phyloP scores from a whole-genome alignment of 2,113 vertebrate species.

The Tonatia bakeri region DNA sequence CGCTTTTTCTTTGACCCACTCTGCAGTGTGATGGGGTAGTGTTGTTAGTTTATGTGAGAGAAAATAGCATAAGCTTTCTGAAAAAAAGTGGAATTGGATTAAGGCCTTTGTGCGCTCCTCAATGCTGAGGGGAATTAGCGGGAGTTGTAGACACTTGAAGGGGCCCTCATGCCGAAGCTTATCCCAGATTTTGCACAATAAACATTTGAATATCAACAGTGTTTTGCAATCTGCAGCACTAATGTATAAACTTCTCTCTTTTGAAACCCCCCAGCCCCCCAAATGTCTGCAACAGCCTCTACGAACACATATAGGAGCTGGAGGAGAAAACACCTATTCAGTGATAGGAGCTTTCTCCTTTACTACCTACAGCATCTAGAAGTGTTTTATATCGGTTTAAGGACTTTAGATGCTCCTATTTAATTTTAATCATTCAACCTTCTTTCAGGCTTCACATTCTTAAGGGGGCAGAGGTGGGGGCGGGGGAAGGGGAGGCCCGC shows the following conservation, averaged over 20 bases:
- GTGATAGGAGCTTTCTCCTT: slow-evolving; percentile 67
- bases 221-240: slow-evolving; percentile 99
- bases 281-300: slow-evolving; percentile 86
- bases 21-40: slow-evolving; percentile 95
- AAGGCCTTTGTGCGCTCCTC: slow-evolving; percentile 96
- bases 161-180: slow-evolving; percentile 99
- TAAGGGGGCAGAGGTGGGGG: background rate
- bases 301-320: slow-evolving; percentile 83
- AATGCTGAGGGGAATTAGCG: slow-evolving; percentile 99
- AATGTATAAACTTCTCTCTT: slow-evolving; percentile 99
- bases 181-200: slow-evolving; percentile 99
- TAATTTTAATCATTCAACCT: slow-evolving; percentile 75
- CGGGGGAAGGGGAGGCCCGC: background rate
- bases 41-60: slow-evolving; percentile 99
- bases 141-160: slow-evolving; percentile 99
- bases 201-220: slow-evolving; percentile 99
- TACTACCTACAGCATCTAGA: slow-evolving; percentile 71
- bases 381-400: slow-evolving; percentile 73
- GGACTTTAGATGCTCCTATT: slow-evolving; percentile 70
- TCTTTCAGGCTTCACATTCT: slow-evolving; percentile 68
- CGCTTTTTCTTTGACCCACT: slow-evolving; percentile 93
- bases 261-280: slow-evolving; percentile 92
- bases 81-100: slow-evolving; percentile 99
- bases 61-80: slow-evolving; percentile 98
- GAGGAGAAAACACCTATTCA: slow-evolving; percentile 77